These are phyloP conservation scores for Beris chalybata DNA, from an alignment of 2,888 invertebrate genomes.

Conservation along the genomic window DNA sequence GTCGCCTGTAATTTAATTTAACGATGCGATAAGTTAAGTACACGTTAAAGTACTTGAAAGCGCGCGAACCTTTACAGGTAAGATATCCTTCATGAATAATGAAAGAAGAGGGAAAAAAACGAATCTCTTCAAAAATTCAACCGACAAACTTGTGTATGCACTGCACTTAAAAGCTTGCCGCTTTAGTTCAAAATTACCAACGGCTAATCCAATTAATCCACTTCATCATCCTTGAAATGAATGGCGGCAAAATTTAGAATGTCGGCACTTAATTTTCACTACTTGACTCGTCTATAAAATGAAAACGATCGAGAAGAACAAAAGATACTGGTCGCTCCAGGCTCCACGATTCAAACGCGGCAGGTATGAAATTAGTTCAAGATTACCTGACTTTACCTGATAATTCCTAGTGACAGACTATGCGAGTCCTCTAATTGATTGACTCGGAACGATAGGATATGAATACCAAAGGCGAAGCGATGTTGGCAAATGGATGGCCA, in stretches of 20 bases:
- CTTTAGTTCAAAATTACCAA: slow-evolving; percentile 32
- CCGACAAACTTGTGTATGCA: slow-evolving; percentile 30
- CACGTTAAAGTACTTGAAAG: slow-evolving; percentile 27
- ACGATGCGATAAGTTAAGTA: slow-evolving; percentile 31
- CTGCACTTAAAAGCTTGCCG: slow-evolving; percentile 33
- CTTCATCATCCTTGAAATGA: slow-evolving; percentile 22
- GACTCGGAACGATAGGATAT: too few relatives aligned
- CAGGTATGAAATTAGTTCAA: too few relatives aligned
- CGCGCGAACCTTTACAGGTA: slow-evolving; percentile 20
- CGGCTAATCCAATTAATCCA: slow-evolving; percentile 35
- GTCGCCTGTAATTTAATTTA: slow-evolving; percentile 31
- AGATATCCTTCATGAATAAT: slow-evolving; percentile 8
- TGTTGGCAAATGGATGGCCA: too few relatives aligned
- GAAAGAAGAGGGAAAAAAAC: not conserved
- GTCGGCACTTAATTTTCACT: not conserved
- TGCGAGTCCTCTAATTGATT: too few relatives aligned
- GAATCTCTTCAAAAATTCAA: slow-evolving; percentile 13
- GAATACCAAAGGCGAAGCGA: too few relatives aligned
- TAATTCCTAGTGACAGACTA: too few relatives aligned
- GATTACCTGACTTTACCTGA: too few relatives aligned
- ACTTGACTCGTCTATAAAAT: not conserved
- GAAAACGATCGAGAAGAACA: not conserved
- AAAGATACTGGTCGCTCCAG: too few relatives aligned
- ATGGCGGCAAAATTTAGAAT: not conserved
- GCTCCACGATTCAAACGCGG: too few relatives aligned